Evolutionary conservation across 2,113 vertebrate genomes (phyloP), one percentile per base, ranked within the genome.

Genomic region (Oncorhynchus nerka): DNA sequence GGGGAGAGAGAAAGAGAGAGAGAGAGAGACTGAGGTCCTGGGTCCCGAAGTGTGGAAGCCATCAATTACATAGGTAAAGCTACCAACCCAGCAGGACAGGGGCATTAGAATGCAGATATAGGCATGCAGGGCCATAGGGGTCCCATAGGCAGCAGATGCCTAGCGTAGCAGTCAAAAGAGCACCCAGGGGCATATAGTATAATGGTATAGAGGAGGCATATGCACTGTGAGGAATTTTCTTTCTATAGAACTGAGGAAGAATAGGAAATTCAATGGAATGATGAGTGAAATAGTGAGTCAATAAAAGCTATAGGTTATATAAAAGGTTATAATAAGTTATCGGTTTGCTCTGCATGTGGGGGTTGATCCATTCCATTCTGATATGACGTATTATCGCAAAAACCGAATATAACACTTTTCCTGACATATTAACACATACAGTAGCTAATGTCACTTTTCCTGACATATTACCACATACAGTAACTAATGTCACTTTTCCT

Each of bases 101-200:
- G 68, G 89, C 93, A 91, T 94, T 92, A 92, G 85, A 92, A 95
- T 94, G 92, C 92, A 94, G 90, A 93, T 91, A 92, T 89, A 75
- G 81, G 84, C 87, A 76, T 86, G 85, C 92, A 16, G 64, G 64
- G 4, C 51, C 51, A 5, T 19, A 19, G 51, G 51, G 51, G 66
- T 26, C 5, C 66, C 75, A 82, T 79, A 85, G 80, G 88, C 87
- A 92, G 91, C 93, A 94, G 94, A 95, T 95, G 93, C 92, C 91
- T 83, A 88, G 89, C 89, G 92, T 81, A 88, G 90, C 81, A 86
- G 90, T 93, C 91, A 91, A 90, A 91, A 89, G 87, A 84, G 90
- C 90, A 89, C 75, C 76, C 78, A 62, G 67, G 75, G 57, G 85
- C 85, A 79, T 79, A 70, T 48, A 75, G 16, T 19, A 55, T 15